A percentile compares a stretch with the other conserved stretches of the same genome.
Evolutionary conservation across 2,888 invertebrate genomes (phyloP).

Genomic region (Euspilapteryx auroguttella): DNA sequence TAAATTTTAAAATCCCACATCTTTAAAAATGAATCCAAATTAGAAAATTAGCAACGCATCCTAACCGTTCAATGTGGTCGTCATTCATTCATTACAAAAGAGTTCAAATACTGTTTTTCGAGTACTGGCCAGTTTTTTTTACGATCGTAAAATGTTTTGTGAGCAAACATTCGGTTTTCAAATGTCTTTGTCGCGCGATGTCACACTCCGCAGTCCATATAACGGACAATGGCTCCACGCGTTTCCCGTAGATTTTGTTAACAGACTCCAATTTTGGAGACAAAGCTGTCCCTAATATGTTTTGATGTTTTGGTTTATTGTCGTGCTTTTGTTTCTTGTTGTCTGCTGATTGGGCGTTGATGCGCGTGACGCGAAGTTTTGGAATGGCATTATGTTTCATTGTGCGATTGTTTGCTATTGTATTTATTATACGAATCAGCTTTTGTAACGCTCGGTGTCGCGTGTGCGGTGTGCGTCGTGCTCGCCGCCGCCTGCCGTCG

Average conservation of each 20-base stretch:
- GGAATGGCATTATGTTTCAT: constrained; percentile 17
- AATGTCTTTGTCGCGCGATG: constrained; percentile 10
- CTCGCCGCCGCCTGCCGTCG: too few relatives aligned
- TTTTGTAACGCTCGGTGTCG: constrained; percentile 8
- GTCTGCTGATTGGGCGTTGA: constrained; percentile 32
- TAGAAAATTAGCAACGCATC: constrained; percentile 48
- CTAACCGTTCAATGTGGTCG: constrained; percentile 44
- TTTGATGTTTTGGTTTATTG: constrained; percentile 47
- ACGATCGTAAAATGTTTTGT: constrained; percentile 14
- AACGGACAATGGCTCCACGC: constrained; percentile 23
- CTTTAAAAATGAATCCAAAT: constrained; percentile 21
- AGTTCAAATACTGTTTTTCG: constrained; percentile 6
- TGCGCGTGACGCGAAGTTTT: constrained; percentile 29
- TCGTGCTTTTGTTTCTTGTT: constrained; percentile 19
- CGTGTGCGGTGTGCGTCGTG: too few relatives aligned
- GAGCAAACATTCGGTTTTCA: constrained; percentile 22
- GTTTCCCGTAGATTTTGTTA: constrained; percentile 39
- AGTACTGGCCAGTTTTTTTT: constrained; percentile 12
- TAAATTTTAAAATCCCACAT: constrained; percentile 4
- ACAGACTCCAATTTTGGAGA: constrained; percentile 42
- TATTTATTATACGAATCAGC: constrained; percentile 5
- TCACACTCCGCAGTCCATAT: constrained; percentile 23
- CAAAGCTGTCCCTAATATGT: constrained; percentile 50
- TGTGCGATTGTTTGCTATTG: constrained; percentile 11
- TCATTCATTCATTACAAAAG: constrained; percentile 31